Conservation (phyloP, 1,140 invertebrate species). For the Nomia melanderi region DNA sequence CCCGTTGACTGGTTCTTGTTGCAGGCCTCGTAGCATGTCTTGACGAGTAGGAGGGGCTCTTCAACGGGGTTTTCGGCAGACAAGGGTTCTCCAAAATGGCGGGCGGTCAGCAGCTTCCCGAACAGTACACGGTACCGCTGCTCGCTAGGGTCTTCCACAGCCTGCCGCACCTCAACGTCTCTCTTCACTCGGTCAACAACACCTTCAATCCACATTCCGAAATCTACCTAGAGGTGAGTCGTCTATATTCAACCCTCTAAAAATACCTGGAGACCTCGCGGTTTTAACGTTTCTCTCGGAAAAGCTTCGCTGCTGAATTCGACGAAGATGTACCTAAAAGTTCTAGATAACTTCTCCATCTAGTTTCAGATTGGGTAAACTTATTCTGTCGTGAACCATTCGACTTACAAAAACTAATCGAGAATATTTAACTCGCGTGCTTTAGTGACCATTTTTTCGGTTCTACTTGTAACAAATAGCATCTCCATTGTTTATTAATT, state of each 20-base stretch:
- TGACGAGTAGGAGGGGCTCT: slow-evolving; percentile 77
- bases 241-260: too few relatives aligned
- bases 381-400: too few relatives aligned
- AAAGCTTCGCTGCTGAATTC: too few relatives aligned
- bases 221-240: slow-evolving; percentile 91
- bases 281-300: background rate
- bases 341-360: too few relatives aligned
- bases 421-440: too few relatives aligned
- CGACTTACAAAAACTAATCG: too few relatives aligned
- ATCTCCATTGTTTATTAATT: too few relatives aligned
- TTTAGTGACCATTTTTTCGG: too few relatives aligned
- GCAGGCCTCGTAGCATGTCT: slow-evolving; percentile 78
- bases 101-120: slow-evolving; percentile 82
- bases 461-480: too few relatives aligned
- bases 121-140: slow-evolving; percentile 90
- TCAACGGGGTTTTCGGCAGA: slow-evolving; percentile 75
- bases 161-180: slow-evolving; percentile 93
- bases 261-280: too few relatives aligned
- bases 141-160: slow-evolving; percentile 92
- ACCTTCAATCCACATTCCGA: slow-evolving; percentile 94
- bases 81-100: slow-evolving; percentile 78
- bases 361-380: too few relatives aligned
- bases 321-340: too few relatives aligned
- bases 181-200: slow-evolving; percentile 92
- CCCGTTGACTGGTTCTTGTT: slow-evolving; percentile 52